Evolutionary conservation across 1,140 invertebrate genomes (phyloP).

Genomic region (Venustaconcha ellipsiformis): DNA sequence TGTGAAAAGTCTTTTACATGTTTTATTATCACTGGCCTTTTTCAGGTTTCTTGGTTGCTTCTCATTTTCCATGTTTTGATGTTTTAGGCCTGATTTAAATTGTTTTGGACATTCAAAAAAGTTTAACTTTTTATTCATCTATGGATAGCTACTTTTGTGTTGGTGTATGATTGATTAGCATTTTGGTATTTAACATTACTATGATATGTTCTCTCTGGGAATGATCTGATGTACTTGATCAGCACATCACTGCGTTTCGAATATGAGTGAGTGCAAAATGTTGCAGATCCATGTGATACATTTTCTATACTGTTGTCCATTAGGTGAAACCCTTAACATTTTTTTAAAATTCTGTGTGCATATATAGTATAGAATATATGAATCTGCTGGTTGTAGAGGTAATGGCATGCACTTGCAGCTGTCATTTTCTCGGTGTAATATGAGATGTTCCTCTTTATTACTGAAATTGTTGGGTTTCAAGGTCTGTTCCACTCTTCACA

Average conservation of each 20-base stretch:
- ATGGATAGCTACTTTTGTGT: not conserved
- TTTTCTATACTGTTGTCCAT: not conserved
- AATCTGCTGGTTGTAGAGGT: too few relatives aligned
- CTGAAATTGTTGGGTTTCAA: not conserved
- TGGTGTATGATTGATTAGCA: not conserved
- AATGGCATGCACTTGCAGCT: not conserved
- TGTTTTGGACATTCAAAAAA: too few relatives aligned
- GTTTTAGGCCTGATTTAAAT: not conserved
- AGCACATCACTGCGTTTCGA: too few relatives aligned
- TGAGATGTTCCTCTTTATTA: not conserved
- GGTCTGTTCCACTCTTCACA: not conserved
- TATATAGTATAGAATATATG: too few relatives aligned
- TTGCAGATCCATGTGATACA: too few relatives aligned
- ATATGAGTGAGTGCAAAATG: too few relatives aligned
- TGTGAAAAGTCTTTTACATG: constrained; percentile 5
- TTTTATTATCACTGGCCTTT: not conserved
- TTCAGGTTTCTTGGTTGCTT: not conserved
- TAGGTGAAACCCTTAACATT: not conserved
- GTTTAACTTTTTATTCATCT: not conserved
- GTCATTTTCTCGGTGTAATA: not conserved
- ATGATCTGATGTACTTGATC: not conserved
- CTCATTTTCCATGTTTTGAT: constrained; percentile 1
- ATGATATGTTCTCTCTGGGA: too few relatives aligned
- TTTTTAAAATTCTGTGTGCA: too few relatives aligned
- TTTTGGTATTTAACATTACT: not conserved